phyloP scores from a whole-genome alignment of 1,140 invertebrate genomes.

The Meloidogyne exigua region DNA sequence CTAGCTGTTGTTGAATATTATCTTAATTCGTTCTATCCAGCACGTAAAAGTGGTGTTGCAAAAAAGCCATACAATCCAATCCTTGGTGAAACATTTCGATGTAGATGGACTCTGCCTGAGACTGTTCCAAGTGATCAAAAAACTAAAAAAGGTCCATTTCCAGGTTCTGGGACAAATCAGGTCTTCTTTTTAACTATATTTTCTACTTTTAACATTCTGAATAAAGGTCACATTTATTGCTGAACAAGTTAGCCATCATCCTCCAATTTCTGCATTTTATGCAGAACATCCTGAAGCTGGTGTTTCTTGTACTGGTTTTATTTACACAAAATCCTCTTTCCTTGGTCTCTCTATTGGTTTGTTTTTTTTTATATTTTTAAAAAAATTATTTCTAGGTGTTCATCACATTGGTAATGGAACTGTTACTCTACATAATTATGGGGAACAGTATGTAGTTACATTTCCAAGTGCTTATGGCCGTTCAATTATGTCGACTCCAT shows the following conservation, averaged over 20 bases:
- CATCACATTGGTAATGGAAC: constrained; percentile 68
- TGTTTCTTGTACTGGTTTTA: constrained; percentile 68
- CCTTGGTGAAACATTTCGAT: constrained; percentile 69
- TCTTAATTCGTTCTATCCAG: constrained; percentile 67
- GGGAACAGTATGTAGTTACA: constrained; percentile 67
- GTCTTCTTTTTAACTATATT: neutral
- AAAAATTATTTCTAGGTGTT: constrained; percentile 60
- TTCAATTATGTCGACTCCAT: constrained; percentile 68
- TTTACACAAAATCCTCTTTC: constrained; percentile 70
- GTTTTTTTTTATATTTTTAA: neutral
- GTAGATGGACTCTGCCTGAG: constrained; percentile 66
- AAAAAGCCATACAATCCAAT: constrained; percentile 71
- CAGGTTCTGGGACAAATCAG: constrained; percentile 60
- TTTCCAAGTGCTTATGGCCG: constrained; percentile 69
- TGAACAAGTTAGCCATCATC: constrained; percentile 98
- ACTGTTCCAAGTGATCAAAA: constrained; percentile 71
- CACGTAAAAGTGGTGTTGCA: constrained; percentile 68
- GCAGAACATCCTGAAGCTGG: constrained; percentile 66
- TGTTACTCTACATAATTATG: constrained; percentile 65
- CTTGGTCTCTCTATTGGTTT: constrained; percentile 67
- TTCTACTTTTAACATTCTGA: neutral
- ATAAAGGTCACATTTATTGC: constrained; percentile 75
- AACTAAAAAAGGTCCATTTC: constrained; percentile 50
- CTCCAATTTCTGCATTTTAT: constrained; percentile 74
- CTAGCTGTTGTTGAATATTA: constrained; percentile 58